Base-by-base conservation (phyloP, 1,140 invertebrate species). In the Megathymus violae region DNA sequence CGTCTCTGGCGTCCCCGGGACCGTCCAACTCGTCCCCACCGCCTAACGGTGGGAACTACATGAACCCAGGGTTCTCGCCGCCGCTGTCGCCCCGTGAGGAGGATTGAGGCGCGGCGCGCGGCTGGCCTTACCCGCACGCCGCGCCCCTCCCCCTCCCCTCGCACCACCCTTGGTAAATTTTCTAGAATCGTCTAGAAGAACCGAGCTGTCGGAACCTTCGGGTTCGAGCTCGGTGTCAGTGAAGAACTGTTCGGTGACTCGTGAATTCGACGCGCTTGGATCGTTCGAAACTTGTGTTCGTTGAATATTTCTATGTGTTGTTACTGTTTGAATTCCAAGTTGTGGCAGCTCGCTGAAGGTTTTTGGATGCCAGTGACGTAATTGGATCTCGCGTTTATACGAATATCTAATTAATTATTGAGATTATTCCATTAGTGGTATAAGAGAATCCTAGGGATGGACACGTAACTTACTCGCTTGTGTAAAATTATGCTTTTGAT, bases 61-160 rank as follows among this genome's bases (percentile, higher is more conserved):
- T 85, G 82, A 83, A 79, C 74, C 82, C 78, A 14, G 69, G 68
- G n/a, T 89, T 91, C 67, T 94, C 93, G 0, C 93, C 93, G 0
- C 89, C 89, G 10, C 83, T 93, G 6, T 93, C 93, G 0, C 93
- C 93, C 0, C 82, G 93, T 3, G 93, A 93, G 77, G 93, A 94
- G 69, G 91, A 92, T 85, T 92, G 94, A 94, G 78, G 92, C 89
- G 89, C 93, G 92, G 93, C 93, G 90, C 92, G 88, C 90, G 78
- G 93, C 93, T 88, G 81, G 89, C 89, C 85, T 14, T 91, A 91
- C 80, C 89, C 83, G 76, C 89, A 85, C 84, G 87, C 88, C 85
- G 89, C 89, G 83, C n/a, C n/a, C n/a, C n/a, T n/a, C n/a, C 89
- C 84, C 65, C 76, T 82, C 15, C 82, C 85, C 36, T 68, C 83